Evolutionary conservation across 2,797 vertebrate species (phyloP).

Genomic region (Furcifer pardalis): DNA sequence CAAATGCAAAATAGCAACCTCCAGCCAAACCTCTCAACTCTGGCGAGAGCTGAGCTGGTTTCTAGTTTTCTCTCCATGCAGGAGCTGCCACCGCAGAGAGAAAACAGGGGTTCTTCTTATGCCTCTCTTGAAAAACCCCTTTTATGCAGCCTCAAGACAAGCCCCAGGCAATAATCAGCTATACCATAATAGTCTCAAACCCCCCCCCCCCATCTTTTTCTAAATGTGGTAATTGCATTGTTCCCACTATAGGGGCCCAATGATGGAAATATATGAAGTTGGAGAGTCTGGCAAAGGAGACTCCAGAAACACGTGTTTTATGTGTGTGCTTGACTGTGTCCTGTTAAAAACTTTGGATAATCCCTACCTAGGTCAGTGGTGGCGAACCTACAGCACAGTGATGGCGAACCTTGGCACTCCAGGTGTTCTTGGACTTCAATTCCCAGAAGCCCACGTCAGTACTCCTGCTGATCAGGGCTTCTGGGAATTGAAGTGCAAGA

Average conservation of each 20-base stretch:
- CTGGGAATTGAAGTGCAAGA: too few species aligned
- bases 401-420: too few species aligned
- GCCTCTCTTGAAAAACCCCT: conserved; percentile 65
- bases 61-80: not conserved
- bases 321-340: conserved; percentile 52
- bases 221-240: conserved; percentile 71
- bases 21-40: conserved; percentile 73
- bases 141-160: conserved; percentile 71
- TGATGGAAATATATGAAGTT: conserved; percentile 61
- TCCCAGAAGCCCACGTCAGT: too few species aligned
- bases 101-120: conserved; percentile 59
- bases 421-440: too few species aligned
- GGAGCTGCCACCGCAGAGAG: conserved; percentile 29
- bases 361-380: too few species aligned
- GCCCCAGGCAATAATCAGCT: conserved; percentile 65
- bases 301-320: conserved; percentile 36
- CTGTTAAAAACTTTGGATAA: conserved; percentile 58
- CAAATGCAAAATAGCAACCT: conserved; percentile 79
- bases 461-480: too few species aligned
- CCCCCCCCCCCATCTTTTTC: conserved; percentile 44
- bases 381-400: too few species aligned
- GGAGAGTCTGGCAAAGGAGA: too few species aligned
- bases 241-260: conserved; percentile 53
- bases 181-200: conserved; percentile 61
- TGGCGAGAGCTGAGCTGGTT: conserved; percentile 51